Evolutionary conservation across 2,888 invertebrate species (phyloP), one percentile per base, ranked within the genome.

Genomic region (Drosophila pseudotakahashii): DNA sequence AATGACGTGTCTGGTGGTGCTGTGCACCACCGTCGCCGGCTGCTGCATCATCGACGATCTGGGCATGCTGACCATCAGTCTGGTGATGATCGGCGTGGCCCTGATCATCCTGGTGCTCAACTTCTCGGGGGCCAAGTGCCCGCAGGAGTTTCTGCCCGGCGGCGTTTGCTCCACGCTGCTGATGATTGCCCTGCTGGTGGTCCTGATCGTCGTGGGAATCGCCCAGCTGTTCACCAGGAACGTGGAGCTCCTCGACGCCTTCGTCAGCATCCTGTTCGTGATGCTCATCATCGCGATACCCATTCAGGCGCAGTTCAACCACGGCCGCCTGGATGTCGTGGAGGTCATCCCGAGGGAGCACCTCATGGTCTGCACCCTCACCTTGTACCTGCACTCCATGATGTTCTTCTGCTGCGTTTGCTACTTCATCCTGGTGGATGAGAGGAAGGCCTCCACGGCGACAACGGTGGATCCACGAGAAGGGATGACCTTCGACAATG

Each of bases 261-360:
- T 71, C 41, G 47, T 63, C 1, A 34, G 37, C 23, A 42, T 57
- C 5, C 36, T 71, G 10, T 71, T 71, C 7, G 9, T 71, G 9
- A 71, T 63, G 71, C 26, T 71, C 37, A 9, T 71, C 10, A 48
- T 71, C 0, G 71, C 55, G 13, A 71, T 71, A 3, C 71, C 52
- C 55, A 71, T 71, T 9, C 71, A 71, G 63, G 71, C 71, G 4
- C 71, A 71, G 44, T 71, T 71, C 52, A 63, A 71, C 2, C 71
- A 71, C 23, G 52, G 57, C 5, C 71, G 71, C 2, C n/a, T 71
- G n/a, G 16, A 37, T 0, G 2, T 10, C n/a, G 34, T 71, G 19
- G 41, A 53, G 26, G 41, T 71, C 6, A 19, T 42, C 0, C 71
- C 71, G 1, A 7, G 9, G 13, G 11, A 64, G 1, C 71, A 71